Conservation (phyloP, 2,888 invertebrate genomes). For the Tridacna gigas region DNA sequence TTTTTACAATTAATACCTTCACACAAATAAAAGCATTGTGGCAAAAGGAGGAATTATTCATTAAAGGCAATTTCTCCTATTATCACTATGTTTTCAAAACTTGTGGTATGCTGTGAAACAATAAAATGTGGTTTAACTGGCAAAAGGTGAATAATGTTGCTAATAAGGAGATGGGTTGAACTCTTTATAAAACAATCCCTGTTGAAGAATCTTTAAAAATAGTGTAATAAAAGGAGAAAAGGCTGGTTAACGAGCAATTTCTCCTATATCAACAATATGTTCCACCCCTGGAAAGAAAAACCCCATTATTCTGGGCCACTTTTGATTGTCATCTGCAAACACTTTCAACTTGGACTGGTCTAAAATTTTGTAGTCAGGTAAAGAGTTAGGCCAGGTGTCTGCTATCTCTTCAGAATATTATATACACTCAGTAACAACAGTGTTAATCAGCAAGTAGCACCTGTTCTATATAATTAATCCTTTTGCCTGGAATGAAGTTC, state of each 20-base stretch:
- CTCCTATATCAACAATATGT: background rate
- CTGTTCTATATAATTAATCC: constrained; percentile 36
- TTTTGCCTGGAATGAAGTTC: background rate
- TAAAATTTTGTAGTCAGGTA: too few species aligned
- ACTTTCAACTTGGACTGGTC: too few species aligned
- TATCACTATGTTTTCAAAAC: background rate
- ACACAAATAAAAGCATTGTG: too few species aligned
- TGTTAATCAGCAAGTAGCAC: constrained; percentile 44
- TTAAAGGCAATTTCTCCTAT: background rate
- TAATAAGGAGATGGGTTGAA: too few species aligned
- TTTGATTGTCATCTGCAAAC: too few species aligned
- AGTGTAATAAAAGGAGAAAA: background rate
- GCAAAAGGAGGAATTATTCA: too few species aligned
- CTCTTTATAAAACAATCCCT: too few species aligned
- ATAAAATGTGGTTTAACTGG: too few species aligned
- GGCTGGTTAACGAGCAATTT: background rate
- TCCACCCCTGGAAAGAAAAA: background rate
- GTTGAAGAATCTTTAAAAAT: background rate
- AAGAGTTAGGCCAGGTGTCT: constrained; percentile 13
- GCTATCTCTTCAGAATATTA: constrained; percentile 15
- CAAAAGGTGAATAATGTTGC: too few species aligned
- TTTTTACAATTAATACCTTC: too few species aligned
- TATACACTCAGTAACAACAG: constrained; percentile 16
- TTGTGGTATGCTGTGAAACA: too few species aligned
- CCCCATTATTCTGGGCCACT: background rate